Evolutionary conservation across 2,113 vertebrate genomes (phyloP).

Genomic region (Hylia prasina): DNA sequence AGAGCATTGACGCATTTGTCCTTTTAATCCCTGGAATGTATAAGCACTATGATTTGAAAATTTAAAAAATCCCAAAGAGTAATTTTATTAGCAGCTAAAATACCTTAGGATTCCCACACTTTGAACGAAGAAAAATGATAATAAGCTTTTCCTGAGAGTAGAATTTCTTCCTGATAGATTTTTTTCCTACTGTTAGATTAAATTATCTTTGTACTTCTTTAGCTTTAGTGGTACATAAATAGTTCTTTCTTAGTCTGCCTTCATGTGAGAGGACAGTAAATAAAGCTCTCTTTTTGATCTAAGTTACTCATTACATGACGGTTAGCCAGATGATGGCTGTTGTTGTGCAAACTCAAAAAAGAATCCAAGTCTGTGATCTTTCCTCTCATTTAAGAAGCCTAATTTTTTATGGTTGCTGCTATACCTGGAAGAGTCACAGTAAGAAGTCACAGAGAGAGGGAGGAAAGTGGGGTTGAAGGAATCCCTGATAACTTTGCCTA

Average conservation of each 20-base stretch:
- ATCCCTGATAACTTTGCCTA: neutral
- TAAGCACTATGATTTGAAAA: neutral
- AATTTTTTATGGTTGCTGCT: constrained; percentile 50
- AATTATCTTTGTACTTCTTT: constrained; percentile 48
- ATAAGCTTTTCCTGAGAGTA: neutral
- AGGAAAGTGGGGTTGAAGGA: neutral
- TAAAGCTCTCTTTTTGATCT: constrained; percentile 4
- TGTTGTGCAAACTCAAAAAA: constrained; percentile 19
- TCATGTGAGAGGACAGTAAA: constrained; percentile 36
- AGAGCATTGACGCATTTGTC: neutral
- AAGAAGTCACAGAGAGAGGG: neutral
- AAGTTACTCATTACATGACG: neutral
- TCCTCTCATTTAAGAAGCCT: constrained; percentile 23
- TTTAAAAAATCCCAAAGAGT: neutral
- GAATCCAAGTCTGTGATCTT: constrained; percentile 42
- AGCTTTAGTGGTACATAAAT: constrained; percentile 21
- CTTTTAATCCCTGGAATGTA: neutral
- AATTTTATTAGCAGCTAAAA: constrained; percentile 69
- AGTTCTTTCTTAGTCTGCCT: neutral
- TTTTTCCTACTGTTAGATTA: constrained; percentile 22
- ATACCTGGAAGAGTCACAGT: neutral
- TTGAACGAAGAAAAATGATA: constrained; percentile 42
- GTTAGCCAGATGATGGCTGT: constrained; percentile 46
- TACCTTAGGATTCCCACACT: constrained; percentile 16
- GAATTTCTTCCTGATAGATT: neutral